Conservation (phyloP, 1,140 invertebrate species). For the Brevipalpus yothersi region DNA sequence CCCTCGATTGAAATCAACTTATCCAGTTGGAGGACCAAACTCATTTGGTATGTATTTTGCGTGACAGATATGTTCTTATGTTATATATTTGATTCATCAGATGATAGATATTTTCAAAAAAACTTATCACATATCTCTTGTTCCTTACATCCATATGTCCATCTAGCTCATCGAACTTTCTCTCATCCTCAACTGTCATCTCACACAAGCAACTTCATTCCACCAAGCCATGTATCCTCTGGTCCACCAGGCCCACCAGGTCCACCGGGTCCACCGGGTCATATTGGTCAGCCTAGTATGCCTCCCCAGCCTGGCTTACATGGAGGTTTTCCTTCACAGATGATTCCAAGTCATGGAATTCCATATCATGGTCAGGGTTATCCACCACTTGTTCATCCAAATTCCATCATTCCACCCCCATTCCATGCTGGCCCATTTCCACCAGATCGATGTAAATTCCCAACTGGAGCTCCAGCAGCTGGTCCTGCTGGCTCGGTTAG, state of each 20-base stretch:
- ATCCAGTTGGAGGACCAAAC: too few relatives aligned
- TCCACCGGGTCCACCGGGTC: neutral
- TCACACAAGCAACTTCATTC: neutral
- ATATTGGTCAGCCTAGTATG: neutral
- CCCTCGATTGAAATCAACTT: too few relatives aligned
- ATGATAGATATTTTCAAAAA: too few relatives aligned
- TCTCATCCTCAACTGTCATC: too few relatives aligned
- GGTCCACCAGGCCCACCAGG: neutral
- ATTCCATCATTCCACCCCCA: neutral
- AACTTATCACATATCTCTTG: too few relatives aligned
- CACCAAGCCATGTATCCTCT: neutral
- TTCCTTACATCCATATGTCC: too few relatives aligned
- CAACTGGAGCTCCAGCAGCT: neutral
- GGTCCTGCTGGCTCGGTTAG: neutral
- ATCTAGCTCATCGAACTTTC: too few relatives aligned
- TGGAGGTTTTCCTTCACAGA: neutral
- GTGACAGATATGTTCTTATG: too few relatives aligned
- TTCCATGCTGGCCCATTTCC: neutral
- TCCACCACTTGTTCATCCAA: neutral
- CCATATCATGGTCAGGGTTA: neutral
- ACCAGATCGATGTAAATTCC: slow-evolving; percentile 1
- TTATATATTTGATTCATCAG: too few relatives aligned
- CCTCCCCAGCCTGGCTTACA: neutral
- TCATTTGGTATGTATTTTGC: too few relatives aligned
- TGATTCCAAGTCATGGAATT: neutral